Evolutionary conservation across 2,888 invertebrate species (phyloP).

Genomic region (Sarcophaga variegata): DNA sequence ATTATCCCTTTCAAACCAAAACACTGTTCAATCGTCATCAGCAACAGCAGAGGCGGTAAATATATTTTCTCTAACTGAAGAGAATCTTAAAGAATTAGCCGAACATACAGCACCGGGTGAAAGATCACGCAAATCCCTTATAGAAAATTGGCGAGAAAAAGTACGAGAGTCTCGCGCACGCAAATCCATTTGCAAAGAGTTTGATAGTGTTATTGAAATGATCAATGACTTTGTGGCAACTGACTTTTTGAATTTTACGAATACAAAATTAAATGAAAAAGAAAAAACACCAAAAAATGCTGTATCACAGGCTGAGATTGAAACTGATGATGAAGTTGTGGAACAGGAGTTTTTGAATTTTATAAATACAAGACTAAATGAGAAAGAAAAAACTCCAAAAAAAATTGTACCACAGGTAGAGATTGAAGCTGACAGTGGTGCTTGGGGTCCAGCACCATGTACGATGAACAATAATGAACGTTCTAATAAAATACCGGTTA

Average conservation of each 20-base stretch:
- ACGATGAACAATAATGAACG: conserved; percentile 33
- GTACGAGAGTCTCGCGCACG: conserved; percentile 77
- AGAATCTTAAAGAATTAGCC: conserved; percentile 76
- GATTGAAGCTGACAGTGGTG: conserved; percentile 53
- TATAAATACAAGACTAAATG: conserved; percentile 72
- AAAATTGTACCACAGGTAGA: neutral
- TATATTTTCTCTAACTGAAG: conserved; percentile 77
- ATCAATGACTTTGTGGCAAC: conserved; percentile 74
- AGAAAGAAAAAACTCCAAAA: conserved; percentile 49
- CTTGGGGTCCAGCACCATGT: conserved; percentile 43
- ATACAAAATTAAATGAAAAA: conserved; percentile 70
- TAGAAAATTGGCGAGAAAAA: conserved; percentile 80
- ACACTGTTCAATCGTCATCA: conserved; percentile 18
- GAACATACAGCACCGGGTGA: conserved; percentile 69
- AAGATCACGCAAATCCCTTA: conserved; percentile 75
- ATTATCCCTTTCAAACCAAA: conserved; percentile 49
- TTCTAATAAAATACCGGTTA: neutral
- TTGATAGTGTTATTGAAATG: conserved; percentile 76
- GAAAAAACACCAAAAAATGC: conserved; percentile 24
- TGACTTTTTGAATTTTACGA: conserved; percentile 77
- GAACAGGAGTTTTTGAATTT: conserved; percentile 77
- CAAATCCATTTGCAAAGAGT: conserved; percentile 75
- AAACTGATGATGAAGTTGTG: conserved; percentile 74
- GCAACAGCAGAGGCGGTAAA: conserved; percentile 72
- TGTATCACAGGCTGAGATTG: conserved; percentile 60